A percentile compares a stretch with the other conserved stretches of the same genome.
phyloP scores from a whole-genome alignment of 2,113 vertebrate genomes.

The Acinonyx jubatus region DNA sequence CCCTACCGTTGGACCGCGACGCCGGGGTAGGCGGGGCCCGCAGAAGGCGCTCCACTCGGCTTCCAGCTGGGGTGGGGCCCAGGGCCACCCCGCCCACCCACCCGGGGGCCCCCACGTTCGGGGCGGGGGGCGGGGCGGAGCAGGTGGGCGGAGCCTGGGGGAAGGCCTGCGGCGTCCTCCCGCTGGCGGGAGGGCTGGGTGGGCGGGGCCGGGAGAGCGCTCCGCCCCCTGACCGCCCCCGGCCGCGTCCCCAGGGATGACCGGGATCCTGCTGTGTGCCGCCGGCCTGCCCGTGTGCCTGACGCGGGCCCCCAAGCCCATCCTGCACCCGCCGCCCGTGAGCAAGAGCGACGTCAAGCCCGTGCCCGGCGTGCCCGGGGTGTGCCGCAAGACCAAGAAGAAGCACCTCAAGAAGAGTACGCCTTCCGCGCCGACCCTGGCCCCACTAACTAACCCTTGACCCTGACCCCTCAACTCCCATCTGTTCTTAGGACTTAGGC shows the following conservation, averaged over 20 bases:
- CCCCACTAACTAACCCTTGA: neutral
- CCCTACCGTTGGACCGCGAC: neutral
- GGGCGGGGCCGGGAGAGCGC: neutral
- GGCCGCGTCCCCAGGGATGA: conserved; percentile 90
- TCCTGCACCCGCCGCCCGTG: conserved; percentile 95
- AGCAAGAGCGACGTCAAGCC: conserved; percentile 97
- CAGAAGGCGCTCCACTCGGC: neutral
- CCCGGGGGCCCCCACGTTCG: neutral
- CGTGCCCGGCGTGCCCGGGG: conserved; percentile 93
- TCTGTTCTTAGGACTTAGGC: neutral
- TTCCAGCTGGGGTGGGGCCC: no score
- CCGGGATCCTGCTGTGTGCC: conserved; percentile 96
- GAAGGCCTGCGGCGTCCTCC: no score
- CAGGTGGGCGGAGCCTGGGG: neutral
- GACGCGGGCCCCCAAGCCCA: conserved; percentile 95
- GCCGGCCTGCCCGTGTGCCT: conserved; percentile 96
- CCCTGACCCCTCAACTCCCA: neutral
- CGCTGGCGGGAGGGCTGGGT: fast-evolving
- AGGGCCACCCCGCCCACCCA: neutral
- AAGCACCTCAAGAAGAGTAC: conserved; percentile 96
- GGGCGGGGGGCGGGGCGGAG: neutral
- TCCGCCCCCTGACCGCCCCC: neutral
- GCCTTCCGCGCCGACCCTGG: neutral
- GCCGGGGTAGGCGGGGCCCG: neutral
- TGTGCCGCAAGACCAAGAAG: conserved; percentile 97